Evolutionary conservation across 2,888 invertebrate genomes (phyloP).

Genomic region (Cartodere bifasciata): DNA sequence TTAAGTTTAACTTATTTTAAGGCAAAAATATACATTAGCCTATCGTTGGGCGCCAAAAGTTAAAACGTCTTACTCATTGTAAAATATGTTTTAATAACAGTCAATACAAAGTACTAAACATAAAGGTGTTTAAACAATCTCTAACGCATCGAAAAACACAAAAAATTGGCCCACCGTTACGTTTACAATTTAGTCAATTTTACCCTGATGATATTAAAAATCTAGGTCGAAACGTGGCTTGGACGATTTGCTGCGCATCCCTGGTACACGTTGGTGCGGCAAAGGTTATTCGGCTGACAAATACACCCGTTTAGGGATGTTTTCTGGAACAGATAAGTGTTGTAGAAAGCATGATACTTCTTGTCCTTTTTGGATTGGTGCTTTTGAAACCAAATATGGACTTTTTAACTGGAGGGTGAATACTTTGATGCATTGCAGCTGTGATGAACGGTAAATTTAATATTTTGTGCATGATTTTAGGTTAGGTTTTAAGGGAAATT

Average conservation of each 20-base stretch:
- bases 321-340: constrained; percentile 74
- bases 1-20: too few relatives aligned
- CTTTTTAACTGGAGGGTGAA: constrained; percentile 82
- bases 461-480: constrained; percentile 7
- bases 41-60: too few relatives aligned
- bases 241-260: constrained; percentile 62
- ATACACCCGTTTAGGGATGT: constrained; percentile 73
- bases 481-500: too few relatives aligned
- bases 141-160: too few relatives aligned
- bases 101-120: too few relatives aligned
- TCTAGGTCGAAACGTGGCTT: constrained; percentile 38
- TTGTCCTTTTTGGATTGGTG: constrained; percentile 75
- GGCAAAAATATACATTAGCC: too few relatives aligned
- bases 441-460: constrained; percentile 69
- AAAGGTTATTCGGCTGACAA: constrained; percentile 70
- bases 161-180: constrained; percentile 1
- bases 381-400: constrained; percentile 71
- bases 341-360: constrained; percentile 78
- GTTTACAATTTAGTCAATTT: too few relatives aligned
- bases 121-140: too few relatives aligned
- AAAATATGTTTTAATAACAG: too few relatives aligned
- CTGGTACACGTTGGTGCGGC: constrained; percentile 92
- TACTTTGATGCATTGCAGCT: constrained; percentile 83
- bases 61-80: too few relatives aligned
- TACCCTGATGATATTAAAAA: too few relatives aligned